Conservation (phyloP, 2,888 invertebrate genomes). For the Aricia artaxerxes region DNA sequence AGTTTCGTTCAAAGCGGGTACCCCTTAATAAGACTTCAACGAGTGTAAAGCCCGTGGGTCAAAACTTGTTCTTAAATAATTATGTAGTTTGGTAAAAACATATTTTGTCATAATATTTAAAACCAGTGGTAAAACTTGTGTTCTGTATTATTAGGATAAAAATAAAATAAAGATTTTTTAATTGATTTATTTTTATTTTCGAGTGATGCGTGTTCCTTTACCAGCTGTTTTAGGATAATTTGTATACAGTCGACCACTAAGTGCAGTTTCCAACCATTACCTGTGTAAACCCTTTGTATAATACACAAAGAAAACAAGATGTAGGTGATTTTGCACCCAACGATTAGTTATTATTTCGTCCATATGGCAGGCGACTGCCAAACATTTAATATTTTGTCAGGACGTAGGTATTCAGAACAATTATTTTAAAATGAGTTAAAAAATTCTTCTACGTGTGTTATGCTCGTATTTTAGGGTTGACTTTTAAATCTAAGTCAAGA, state of each 20-base stretch:
- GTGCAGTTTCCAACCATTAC: neutral
- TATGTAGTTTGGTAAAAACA: too few species aligned
- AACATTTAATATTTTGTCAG: neutral
- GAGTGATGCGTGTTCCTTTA: neutral
- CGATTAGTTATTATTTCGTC: neutral
- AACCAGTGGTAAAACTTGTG: too few species aligned
- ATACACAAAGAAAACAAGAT: neutral
- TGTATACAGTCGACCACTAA: neutral
- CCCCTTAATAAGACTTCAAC: slow-evolving; percentile 17
- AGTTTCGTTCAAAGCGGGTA: neutral
- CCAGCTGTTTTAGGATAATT: neutral
- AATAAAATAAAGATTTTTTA: neutral
- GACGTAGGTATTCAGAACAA: neutral
- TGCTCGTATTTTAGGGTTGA: neutral
- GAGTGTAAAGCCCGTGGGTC: neutral
- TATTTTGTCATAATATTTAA: too few species aligned
- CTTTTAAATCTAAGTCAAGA: neutral
- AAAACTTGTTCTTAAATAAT: neutral
- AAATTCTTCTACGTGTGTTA: too few species aligned
- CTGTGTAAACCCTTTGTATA: slow-evolving; percentile 1
- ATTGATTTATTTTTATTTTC: neutral
- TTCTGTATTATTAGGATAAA: neutral
- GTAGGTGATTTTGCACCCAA: neutral
- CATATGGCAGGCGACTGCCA: neutral
- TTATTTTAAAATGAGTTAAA: too few species aligned